Base-by-base conservation (phyloP, 2,888 invertebrate species). In the Mimas tiliae region DNA sequence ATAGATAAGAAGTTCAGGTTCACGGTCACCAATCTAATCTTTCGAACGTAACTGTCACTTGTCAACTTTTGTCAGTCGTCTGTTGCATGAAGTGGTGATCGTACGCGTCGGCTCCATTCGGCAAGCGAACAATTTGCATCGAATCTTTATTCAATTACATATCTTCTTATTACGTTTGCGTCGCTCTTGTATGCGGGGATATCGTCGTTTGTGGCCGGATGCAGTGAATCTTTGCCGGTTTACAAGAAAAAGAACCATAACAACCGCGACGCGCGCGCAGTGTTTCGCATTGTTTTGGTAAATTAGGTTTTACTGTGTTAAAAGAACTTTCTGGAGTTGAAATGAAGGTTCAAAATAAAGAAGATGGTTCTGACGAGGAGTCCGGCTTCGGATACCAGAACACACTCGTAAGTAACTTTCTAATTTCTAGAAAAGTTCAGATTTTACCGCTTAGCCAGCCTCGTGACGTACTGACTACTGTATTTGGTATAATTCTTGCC, bases 301-400 rank as follows among this genome's bases (percentile, higher is more conserved):
- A 81, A 81, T 75, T 76, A 68, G 72, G 67, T 72, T 76, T 83
- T 84, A 84, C 80, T 85, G 84, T 84, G 84, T 77, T 75, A 76
- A 77, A 70, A 78, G 74, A 79, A 82, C 79, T 79, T 75, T 75
- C 72, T 75, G 71, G 74, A 75, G 73, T 72, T 83, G 74, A 68
- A 93, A 93, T 90, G 84, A 84, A 83, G 66, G 69, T 83, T 63
- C 81, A 79, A 63, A 80, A 74, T 64, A 92, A 91, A 70, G 92
- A 93, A 19, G 94, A 94, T 71, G 90, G 86, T 47, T 94, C 93
- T 1, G 94, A 95, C 78, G 95, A 95, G 77, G 95, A 95, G 74
- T 91, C 95, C 68, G 96, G 96, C 68, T 88, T 96, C 80, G 96
- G 96, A 64, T 96, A 96, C 78, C 95, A 96, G 83, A 95, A 95